Percentiles rank a stretch among this genome's conserved stretches.
phyloP scores from a whole-genome alignment of 2,797 vertebrate species.

The Oryzias dopingdopingensis region DNA sequence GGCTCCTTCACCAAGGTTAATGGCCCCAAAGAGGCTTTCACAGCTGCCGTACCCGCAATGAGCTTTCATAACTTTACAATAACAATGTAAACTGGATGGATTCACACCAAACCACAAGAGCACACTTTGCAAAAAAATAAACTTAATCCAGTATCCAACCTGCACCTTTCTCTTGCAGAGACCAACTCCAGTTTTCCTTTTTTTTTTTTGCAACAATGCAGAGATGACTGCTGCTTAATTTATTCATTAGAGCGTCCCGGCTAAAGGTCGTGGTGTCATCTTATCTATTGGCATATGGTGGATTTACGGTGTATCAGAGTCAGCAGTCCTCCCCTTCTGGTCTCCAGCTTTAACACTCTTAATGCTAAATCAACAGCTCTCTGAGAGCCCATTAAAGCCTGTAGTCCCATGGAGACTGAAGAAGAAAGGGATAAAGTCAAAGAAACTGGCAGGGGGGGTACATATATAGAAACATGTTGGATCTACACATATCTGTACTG shows the following conservation, averaged over 20 bases:
- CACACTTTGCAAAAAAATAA: too few species aligned
- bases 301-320: slow-evolving; percentile 68
- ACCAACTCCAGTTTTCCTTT: slow-evolving; percentile 17
- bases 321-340: slow-evolving; percentile 56
- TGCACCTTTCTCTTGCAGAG: background rate
- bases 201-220: slow-evolving; percentile 42
- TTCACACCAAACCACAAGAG: too few species aligned
- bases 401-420: slow-evolving; percentile 41
- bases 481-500: slow-evolving; percentile 10
- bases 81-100: too few species aligned
- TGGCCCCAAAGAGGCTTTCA: slow-evolving; percentile 52
- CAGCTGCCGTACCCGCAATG: too few species aligned
- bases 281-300: slow-evolving; percentile 66
- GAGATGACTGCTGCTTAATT: slow-evolving; percentile 60
- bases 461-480: background rate
- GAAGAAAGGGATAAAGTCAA: slow-evolving; percentile 16
- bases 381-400: slow-evolving; percentile 47
- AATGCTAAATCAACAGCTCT: slow-evolving; percentile 70
- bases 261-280: slow-evolving; percentile 65
- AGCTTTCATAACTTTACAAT: too few species aligned
- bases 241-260: slow-evolving; percentile 54
- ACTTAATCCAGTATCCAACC: too few species aligned
- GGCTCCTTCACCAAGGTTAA: slow-evolving; percentile 29
- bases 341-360: slow-evolving; percentile 59
- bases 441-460: slow-evolving; percentile 10